Conservation (phyloP, 2,113 vertebrate genomes). For the Patagioenas fasciata region DNA sequence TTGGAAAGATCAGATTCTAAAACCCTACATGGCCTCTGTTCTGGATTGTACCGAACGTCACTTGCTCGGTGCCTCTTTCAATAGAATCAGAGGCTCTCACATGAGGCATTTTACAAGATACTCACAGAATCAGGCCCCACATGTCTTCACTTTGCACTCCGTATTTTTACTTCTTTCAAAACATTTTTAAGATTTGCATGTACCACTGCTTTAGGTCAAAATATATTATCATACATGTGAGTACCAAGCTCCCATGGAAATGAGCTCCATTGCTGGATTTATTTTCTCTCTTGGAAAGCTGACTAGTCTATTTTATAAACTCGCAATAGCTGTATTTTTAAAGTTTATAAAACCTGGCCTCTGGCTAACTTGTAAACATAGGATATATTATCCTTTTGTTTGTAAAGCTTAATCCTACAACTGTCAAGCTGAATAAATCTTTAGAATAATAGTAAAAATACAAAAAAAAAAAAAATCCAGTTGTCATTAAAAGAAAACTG, state of each 20-base stretch:
- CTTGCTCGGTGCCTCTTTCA: neutral
- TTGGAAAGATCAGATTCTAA: neutral
- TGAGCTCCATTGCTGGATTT: conserved; percentile 33
- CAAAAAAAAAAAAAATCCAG: neutral
- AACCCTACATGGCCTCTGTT: neutral
- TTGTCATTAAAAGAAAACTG: conserved; percentile 44
- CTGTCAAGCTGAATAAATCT: conserved; percentile 61
- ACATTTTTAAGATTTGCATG: conserved; percentile 18
- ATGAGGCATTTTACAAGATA: neutral
- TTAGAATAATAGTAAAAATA: conserved; percentile 48
- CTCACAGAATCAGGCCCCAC: neutral
- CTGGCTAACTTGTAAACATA: conserved; percentile 64
- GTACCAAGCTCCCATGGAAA: conserved; percentile 36
- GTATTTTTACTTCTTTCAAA: conserved; percentile 28
- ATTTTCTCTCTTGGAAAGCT: conserved; percentile 41
- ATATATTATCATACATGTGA: conserved; percentile 13
- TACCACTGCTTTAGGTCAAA: conserved; percentile 38
- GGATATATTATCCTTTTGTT: conserved; percentile 55
- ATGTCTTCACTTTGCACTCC: neutral
- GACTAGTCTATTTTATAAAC: conserved; percentile 56
- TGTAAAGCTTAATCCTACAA: conserved; percentile 59
- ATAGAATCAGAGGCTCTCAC: neutral
- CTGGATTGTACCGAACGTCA: neutral
- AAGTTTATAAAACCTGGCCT: conserved; percentile 65
- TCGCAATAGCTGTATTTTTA: conserved; percentile 56